phyloP scores from a whole-genome alignment of 2,888 invertebrate genomes.

The Pristionchus fissidentatus region DNA sequence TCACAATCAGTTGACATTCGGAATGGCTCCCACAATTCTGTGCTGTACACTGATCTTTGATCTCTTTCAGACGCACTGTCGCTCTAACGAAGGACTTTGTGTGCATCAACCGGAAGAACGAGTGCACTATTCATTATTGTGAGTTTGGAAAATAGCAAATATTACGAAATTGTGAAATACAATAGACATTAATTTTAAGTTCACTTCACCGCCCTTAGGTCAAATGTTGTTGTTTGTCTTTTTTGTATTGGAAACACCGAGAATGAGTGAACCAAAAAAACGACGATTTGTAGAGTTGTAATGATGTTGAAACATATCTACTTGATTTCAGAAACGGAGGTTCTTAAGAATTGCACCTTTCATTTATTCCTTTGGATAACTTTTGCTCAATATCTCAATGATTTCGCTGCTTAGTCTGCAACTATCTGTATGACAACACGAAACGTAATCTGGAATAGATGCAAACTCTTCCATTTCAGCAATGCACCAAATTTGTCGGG shows the following conservation, averaged over 20 bases:
- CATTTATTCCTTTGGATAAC: too few relatives aligned
- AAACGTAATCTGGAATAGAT: too few relatives aligned
- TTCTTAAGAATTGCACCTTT: too few relatives aligned
- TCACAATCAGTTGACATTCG: neutral
- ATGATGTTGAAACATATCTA: too few relatives aligned
- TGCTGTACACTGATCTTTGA: neutral
- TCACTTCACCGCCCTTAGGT: neutral
- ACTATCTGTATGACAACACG: too few relatives aligned
- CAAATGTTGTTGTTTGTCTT: neutral
- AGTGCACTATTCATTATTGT: slow-evolving; percentile 66
- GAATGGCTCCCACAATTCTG: neutral
- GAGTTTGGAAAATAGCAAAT: slow-evolving; percentile 31
- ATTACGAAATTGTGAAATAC: too few relatives aligned
- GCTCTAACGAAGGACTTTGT: slow-evolving; percentile 63
- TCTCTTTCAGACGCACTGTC: slow-evolving; percentile 60
- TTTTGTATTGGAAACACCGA: too few relatives aligned
- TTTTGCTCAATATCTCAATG: too few relatives aligned
- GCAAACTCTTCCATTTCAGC: slow-evolving; percentile 62
- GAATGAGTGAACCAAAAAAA: too few relatives aligned
- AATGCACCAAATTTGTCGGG: slow-evolving; percentile 70
- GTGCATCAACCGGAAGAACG: slow-evolving; percentile 61
- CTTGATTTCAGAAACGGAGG: too few relatives aligned
- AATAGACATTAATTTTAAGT: neutral
- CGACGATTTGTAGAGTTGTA: too few relatives aligned
- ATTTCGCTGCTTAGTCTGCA: too few relatives aligned